Evolutionary conservation across 2,888 invertebrate species (phyloP).

Genomic region (Hylaea fasciaria): DNA sequence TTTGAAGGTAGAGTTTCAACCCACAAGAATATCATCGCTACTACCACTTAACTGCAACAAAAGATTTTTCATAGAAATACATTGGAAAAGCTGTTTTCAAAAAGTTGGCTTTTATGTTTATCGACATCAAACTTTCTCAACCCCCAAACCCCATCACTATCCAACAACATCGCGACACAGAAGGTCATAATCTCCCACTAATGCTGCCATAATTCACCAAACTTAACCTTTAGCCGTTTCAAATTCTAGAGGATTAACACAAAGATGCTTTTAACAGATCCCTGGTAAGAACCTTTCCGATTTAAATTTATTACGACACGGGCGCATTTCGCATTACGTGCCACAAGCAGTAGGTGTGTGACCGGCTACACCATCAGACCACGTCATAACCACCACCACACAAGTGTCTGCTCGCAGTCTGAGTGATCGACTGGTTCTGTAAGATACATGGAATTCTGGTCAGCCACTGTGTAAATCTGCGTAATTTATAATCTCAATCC

Average conservation of each 20-base stretch:
- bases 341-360: background rate
- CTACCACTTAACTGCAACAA: too few species aligned
- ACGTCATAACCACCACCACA: too few species aligned
- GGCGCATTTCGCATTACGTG: background rate
- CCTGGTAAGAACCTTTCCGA: conserved; percentile 36
- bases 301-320: conserved; percentile 34
- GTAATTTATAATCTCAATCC: too few species aligned
- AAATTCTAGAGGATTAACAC: conserved; percentile 43
- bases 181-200: conserved; percentile 42
- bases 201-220: conserved; percentile 43
- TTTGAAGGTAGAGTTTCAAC: too few species aligned
- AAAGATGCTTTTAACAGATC: conserved; percentile 46
- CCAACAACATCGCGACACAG: conserved; percentile 30
- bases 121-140: conserved; percentile 1
- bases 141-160: conserved; percentile 25
- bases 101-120: background rate
- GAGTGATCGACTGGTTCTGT: too few species aligned
- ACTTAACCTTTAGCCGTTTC: conserved; percentile 44
- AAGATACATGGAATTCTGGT: too few species aligned
- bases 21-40: too few species aligned
- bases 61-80: too few species aligned
- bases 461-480: too few species aligned
- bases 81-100: background rate
- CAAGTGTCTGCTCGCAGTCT: too few species aligned
- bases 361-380: too few species aligned